Conservation (phyloP, 1,140 invertebrate species). For the Tetranychus cinnabarinus region DNA sequence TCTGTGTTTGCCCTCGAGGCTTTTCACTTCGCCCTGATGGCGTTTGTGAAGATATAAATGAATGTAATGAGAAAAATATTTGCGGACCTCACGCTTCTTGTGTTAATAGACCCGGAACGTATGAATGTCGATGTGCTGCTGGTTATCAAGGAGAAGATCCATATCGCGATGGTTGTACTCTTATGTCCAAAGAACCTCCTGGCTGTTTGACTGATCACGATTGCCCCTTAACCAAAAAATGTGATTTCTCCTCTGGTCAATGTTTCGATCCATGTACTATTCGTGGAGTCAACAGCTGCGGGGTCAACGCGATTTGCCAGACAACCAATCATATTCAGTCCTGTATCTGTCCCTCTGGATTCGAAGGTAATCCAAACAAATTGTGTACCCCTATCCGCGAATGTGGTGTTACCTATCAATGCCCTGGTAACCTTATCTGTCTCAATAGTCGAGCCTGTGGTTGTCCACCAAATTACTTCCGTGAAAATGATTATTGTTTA, state of each 20-base stretch:
- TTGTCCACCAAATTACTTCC: constrained; percentile 14
- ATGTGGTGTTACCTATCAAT: constrained; percentile 18
- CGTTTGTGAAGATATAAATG: constrained; percentile 28
- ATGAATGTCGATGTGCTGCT: constrained; percentile 44
- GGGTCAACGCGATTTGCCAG: constrained; percentile 62
- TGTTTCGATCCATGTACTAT: constrained; percentile 4
- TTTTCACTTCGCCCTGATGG: constrained; percentile 57
- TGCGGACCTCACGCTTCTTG: constrained; percentile 49
- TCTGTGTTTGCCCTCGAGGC: constrained; percentile 55
- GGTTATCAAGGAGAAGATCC: constrained; percentile 56
- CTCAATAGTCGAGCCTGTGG: constrained; percentile 15
- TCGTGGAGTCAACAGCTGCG: constrained; percentile 29
- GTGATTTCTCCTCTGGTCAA: constrained; percentile 19
- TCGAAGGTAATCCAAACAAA: constrained; percentile 42
- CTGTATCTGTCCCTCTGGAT: constrained; percentile 53
- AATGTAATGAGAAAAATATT: constrained; percentile 24
- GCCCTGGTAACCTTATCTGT: constrained; percentile 18
- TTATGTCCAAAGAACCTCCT: constrained; percentile 12
- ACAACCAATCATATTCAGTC: constrained; percentile 56
- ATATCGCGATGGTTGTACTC: constrained; percentile 46
- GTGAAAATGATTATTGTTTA: constrained; percentile 16
- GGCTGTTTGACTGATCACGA: constrained; percentile 32
- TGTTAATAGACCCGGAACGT: constrained; percentile 32
- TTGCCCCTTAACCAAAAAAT: constrained; percentile 63
- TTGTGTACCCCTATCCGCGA: constrained; percentile 39